Evolutionary conservation across 2,888 invertebrate species (phyloP).

Genomic region (Machimus rusticus): DNA sequence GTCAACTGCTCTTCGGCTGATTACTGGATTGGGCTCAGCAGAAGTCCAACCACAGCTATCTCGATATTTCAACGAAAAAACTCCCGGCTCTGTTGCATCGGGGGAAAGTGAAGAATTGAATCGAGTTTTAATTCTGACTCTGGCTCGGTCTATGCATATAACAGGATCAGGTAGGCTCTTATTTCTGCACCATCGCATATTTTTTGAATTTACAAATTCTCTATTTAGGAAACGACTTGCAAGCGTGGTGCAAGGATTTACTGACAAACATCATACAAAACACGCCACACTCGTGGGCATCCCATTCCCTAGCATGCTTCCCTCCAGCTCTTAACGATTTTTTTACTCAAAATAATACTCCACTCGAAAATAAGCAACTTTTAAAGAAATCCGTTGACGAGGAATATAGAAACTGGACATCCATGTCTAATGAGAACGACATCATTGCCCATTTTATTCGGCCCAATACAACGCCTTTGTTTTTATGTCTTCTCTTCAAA

Average conservation of each 20-base stretch:
- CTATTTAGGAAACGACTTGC: conserved; percentile 58
- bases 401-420: conserved; percentile 95
- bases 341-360: conserved; percentile 83
- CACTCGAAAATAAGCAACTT: conserved; percentile 88
- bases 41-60: conserved; percentile 95
- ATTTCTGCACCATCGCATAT: neutral
- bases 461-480: conserved; percentile 89
- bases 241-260: conserved; percentile 88
- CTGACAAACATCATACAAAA: conserved; percentile 89
- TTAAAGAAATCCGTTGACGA: conserved; percentile 93
- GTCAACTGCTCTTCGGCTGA: conserved; percentile 84
- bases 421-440: conserved; percentile 96
- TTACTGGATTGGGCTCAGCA: conserved; percentile 89
- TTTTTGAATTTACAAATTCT: neutral
- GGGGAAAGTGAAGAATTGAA: conserved; percentile 96
- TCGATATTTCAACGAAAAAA: conserved; percentile 89
- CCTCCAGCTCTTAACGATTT: conserved; percentile 90
- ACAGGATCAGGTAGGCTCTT: conserved; percentile 73
- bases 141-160: conserved; percentile 93
- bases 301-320: conserved; percentile 90
- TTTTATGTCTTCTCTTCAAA: conserved; percentile 93
- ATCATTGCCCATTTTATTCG: conserved; percentile 95
- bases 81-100: conserved; percentile 75
- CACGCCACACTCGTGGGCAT: conserved; percentile 95
- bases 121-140: conserved; percentile 87